Evolutionary conservation across 1,140 invertebrate species (phyloP).

Genomic region (Delia radicum): DNA sequence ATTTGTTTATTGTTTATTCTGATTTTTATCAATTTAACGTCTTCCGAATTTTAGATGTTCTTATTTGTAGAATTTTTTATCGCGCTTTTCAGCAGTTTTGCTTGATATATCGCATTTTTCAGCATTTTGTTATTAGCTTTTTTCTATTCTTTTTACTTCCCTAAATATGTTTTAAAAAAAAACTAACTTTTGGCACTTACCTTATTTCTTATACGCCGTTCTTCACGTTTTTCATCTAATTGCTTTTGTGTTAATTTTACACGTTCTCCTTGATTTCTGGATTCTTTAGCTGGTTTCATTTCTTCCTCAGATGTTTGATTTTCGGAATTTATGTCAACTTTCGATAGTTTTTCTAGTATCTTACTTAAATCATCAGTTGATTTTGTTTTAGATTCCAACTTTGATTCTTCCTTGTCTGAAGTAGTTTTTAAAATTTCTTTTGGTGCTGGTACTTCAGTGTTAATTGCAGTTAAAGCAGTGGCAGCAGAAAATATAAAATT

Average conservation of each 20-base stretch:
- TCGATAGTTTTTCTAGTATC: neutral
- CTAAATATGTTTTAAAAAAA: neutral
- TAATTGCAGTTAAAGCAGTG: neutral
- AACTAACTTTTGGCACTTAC: conserved; percentile 29
- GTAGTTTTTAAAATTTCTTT: too few species aligned
- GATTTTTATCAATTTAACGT: too few species aligned
- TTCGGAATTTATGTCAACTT: neutral
- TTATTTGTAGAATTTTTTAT: too few species aligned
- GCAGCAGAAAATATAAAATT: conserved; percentile 29
- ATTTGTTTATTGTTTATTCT: too few species aligned
- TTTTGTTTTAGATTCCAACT: neutral
- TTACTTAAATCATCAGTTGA: neutral
- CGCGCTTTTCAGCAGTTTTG: too few species aligned
- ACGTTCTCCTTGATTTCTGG: neutral
- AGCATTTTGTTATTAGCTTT: too few species aligned
- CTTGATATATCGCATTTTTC: too few species aligned
- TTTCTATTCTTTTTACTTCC: too few species aligned
- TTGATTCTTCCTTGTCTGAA: neutral
- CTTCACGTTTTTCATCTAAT: conserved; percentile 35
- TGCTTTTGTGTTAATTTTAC: conserved; percentile 31
- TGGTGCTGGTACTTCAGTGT: too few species aligned
- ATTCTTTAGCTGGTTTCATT: neutral
- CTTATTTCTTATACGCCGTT: conserved; percentile 59
- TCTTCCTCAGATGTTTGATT: neutral
- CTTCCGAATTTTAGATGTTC: too few species aligned